Percentiles rank a stretch among this genome's conserved stretches.
phyloP scores from a whole-genome alignment of 2,113 vertebrate species.

The Zootoca vivipara region DNA sequence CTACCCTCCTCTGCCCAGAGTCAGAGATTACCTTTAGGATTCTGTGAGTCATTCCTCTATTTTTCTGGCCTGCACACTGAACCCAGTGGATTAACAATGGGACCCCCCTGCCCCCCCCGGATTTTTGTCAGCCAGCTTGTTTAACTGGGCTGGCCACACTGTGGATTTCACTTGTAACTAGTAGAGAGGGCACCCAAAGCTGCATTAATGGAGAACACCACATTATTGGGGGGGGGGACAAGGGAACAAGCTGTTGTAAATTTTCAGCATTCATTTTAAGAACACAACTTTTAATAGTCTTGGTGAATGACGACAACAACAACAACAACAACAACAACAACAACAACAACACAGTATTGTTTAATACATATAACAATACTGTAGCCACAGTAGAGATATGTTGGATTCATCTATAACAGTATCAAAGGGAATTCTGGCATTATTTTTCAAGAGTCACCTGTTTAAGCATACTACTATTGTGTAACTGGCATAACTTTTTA shows the following conservation, averaged over 20 bases:
- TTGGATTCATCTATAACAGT: background rate
- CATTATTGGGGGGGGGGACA: no score
- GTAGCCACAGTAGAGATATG: background rate
- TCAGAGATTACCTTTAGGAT: no score
- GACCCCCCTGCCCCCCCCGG: background rate
- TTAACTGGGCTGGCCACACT: background rate
- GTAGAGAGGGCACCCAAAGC: no score
- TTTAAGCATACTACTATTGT: background rate
- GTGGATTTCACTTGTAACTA: background rate
- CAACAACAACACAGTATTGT: no score
- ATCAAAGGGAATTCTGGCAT: background rate
- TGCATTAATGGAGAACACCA: background rate
- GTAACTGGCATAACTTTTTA: background rate
- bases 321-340: no score
- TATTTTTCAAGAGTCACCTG: background rate
- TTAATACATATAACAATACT: background rate
- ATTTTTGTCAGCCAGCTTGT: background rate
- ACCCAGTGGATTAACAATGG: no score
- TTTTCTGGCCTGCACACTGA: background rate
- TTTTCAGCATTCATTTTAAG: background rate
- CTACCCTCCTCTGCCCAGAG: background rate
- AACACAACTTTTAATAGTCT: background rate
- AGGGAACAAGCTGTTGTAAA: background rate
- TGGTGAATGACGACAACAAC: background rate
- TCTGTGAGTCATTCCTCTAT: background rate